A percentile compares a stretch with the other conserved stretches of the same genome.
Conservation (phyloP, 2,797 vertebrate species). For the Urosaurus nigricauda region DNA sequence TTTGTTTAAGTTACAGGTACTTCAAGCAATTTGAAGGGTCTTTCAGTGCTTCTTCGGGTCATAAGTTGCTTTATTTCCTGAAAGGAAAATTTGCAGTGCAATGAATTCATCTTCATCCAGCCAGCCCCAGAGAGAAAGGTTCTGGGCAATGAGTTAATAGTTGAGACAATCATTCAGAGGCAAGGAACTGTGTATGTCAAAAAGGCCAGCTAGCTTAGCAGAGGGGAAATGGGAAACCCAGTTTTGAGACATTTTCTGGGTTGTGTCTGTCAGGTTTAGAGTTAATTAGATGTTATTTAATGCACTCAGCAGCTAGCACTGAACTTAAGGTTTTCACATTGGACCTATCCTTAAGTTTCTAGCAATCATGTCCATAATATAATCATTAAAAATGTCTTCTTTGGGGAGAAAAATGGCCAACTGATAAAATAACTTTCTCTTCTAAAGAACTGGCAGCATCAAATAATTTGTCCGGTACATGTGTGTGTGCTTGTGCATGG, state of each 20-base stretch:
- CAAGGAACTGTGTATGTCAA: slow-evolving; percentile 3
- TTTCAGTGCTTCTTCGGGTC: not conserved
- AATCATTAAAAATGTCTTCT: not conserved
- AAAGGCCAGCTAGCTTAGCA: not conserved
- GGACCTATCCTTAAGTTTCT: not conserved
- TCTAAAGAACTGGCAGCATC: not conserved
- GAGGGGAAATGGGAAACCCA: not conserved
- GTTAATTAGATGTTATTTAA: slow-evolving; percentile 43
- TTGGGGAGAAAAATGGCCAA: not conserved
- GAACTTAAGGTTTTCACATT: not conserved
- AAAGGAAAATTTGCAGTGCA: slow-evolving; percentile 30
- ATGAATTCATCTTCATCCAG: slow-evolving; percentile 4
- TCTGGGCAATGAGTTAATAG: slow-evolving; percentile 33
- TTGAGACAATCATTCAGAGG: slow-evolving; percentile 29
- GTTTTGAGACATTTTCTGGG: not conserved
- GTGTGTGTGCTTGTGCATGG: slow-evolving; percentile 4
- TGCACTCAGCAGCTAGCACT: not conserved
- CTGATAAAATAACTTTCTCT: not conserved
- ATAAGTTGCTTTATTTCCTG: slow-evolving; percentile 12
- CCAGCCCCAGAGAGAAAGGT: slow-evolving; percentile 13
- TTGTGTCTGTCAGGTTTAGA: slow-evolving; percentile 1
- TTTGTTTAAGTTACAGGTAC: slow-evolving; percentile 21
- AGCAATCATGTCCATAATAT: not conserved
- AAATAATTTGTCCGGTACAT: not conserved
- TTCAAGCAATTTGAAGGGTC: slow-evolving; percentile 27